phyloP scores from a whole-genome alignment of 2,113 vertebrate genomes.

The Uria lomvia region DNA sequence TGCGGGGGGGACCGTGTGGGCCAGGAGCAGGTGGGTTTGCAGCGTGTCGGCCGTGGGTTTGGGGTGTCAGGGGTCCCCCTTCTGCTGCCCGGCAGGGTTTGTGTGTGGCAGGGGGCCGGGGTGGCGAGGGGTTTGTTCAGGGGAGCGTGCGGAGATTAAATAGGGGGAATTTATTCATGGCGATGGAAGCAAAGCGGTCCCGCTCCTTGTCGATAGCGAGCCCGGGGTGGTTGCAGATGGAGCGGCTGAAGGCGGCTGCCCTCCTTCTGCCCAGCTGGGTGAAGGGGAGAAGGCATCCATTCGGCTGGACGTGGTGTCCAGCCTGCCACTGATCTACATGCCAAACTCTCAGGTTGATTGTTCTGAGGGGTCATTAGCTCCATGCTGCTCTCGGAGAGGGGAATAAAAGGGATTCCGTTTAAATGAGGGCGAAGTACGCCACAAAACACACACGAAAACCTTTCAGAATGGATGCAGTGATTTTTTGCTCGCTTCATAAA shows the following conservation, averaged over 20 bases:
- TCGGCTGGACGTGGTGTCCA: neutral
- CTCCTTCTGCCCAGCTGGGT: neutral
- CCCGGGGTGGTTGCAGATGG: neutral
- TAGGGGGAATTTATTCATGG: neutral
- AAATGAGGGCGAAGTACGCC: neutral
- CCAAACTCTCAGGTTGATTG: rapidly evolving
- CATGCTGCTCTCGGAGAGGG: rapidly evolving
- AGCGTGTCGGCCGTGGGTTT: rapidly evolving
- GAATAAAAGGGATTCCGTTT: neutral
- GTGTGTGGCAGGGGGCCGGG: neutral
- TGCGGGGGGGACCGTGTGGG: neutral
- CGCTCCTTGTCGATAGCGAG: neutral
- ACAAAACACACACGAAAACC: neutral
- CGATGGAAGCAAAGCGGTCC: neutral
- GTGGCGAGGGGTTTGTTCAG: rapidly evolving
- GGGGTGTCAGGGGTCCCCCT: neutral
- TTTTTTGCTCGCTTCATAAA: neutral
- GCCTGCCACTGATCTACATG: neutral
- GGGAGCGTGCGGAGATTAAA: neutral
- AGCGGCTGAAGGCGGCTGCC: neutral
- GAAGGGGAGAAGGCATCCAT: neutral
- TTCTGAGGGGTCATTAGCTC: neutral
- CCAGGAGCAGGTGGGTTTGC: neutral
- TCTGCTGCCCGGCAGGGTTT: rapidly evolving
- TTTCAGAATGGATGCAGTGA: neutral